Evolutionary conservation across 2,113 vertebrate species (phyloP).

Genomic region (Solea senegalensis): DNA sequence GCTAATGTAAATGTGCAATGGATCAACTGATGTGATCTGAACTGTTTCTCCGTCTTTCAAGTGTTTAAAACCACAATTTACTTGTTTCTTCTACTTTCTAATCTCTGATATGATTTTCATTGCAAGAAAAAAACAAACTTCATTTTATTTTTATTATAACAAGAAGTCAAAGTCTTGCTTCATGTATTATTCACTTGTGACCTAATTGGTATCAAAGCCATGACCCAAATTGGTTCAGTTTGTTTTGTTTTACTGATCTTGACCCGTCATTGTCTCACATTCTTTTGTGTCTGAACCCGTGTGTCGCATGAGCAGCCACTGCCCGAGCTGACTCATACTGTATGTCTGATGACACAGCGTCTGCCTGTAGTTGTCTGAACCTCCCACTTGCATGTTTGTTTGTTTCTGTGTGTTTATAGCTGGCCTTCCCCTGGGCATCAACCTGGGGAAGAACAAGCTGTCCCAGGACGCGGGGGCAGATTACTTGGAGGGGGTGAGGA

Average conservation of each 20-base stretch:
- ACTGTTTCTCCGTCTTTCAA: neutral
- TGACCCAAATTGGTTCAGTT: neutral
- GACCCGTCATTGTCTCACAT: constrained; percentile 39
- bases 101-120: no score
- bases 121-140: no score
- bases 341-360: constrained; percentile 34
- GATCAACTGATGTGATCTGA: neutral
- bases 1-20: neutral
- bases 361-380: constrained; percentile 39
- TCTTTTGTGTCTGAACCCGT: constrained; percentile 19
- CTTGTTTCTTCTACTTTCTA: no score
- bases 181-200: no score
- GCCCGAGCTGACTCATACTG: constrained; percentile 50
- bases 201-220: neutral
- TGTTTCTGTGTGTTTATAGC: constrained; percentile 73
- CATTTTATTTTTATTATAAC: no score
- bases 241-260: constrained; percentile 22
- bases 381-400: constrained; percentile 19
- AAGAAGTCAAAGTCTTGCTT: no score
- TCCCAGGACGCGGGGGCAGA: constrained; percentile 87
- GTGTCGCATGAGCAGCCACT: constrained; percentile 26
- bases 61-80: no score
- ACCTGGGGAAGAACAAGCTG: constrained; percentile 95
- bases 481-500: constrained; percentile 86
- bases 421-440: constrained; percentile 92